Evolutionary conservation across 2,797 vertebrate genomes (phyloP).

Genomic region (Anguilla megastoma): DNA sequence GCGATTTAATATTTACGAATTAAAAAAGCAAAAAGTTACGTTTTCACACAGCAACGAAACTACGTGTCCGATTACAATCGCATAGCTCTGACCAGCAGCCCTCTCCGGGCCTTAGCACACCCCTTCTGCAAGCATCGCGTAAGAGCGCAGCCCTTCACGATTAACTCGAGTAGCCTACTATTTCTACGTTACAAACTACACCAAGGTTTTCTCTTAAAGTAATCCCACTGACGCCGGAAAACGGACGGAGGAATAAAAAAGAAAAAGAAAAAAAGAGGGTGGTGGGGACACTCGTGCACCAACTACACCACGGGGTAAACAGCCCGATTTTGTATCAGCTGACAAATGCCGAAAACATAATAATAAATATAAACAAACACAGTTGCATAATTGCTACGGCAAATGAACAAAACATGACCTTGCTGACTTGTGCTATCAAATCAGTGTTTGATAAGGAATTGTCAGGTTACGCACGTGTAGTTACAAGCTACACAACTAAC

Average conservation of each 20-base stretch:
- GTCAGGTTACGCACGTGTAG: background rate
- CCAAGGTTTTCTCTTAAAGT: background rate
- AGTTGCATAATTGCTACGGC: background rate
- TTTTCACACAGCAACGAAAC: constrained; percentile 13
- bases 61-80: constrained; percentile 42
- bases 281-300: background rate
- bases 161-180: background rate
- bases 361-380: background rate
- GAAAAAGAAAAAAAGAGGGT: background rate
- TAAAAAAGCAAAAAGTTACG: background rate
- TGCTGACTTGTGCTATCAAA: background rate
- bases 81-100: constrained; percentile 25
- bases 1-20: background rate
- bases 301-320: background rate
- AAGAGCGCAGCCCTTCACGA: constrained; percentile 28
- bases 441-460: background rate
- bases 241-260: background rate
- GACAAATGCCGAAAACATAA: background rate
- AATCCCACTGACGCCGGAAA: background rate
- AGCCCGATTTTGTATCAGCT: background rate
- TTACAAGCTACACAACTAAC: background rate
- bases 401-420: background rate
- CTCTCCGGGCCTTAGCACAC: constrained; percentile 28
- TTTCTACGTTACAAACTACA: background rate
- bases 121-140: constrained; percentile 41